Evolutionary conservation across 2,888 invertebrate genomes (phyloP).

Genomic region (Julus scandinavius): DNA sequence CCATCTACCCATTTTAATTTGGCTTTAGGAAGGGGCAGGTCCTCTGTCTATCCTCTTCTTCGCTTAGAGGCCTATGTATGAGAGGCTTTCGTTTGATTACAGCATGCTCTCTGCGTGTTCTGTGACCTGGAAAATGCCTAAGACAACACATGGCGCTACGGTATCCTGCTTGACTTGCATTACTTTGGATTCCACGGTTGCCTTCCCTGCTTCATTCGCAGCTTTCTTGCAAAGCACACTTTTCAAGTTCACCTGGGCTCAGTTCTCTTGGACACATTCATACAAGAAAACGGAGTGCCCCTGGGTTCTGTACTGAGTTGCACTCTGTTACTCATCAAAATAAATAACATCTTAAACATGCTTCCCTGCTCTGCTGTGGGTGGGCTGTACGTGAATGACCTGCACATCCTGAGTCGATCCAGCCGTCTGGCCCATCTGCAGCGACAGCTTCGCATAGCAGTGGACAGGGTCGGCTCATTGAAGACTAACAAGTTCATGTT

Average conservation of each 20-base stretch:
- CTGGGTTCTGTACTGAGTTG: neutral
- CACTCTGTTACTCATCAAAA: neutral
- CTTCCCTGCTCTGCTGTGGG: neutral
- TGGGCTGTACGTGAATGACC: neutral
- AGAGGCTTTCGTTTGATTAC: neutral
- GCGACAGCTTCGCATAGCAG: neutral
- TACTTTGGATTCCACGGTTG: neutral
- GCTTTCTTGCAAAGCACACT: neutral
- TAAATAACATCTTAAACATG: neutral
- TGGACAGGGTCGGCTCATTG: neutral
- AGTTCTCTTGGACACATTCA: neutral
- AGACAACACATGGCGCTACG: neutral
- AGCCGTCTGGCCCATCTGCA: neutral
- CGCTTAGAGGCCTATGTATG: neutral
- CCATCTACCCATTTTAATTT: too few relatives aligned
- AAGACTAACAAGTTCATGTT: neutral
- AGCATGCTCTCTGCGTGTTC: conserved; percentile 3
- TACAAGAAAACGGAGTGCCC: neutral
- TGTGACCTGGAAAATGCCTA: conserved; percentile 26
- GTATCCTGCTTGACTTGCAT: neutral
- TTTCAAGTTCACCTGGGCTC: neutral
- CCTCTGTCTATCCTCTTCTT: neutral
- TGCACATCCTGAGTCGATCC: neutral
- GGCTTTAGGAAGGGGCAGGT: conserved; percentile 25
- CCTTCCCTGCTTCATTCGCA: neutral